These are phyloP conservation scores for Ptychochromis oligacanthus DNA, from an alignment of 2,113 vertebrate genomes.

Conservation along the genomic window DNA sequence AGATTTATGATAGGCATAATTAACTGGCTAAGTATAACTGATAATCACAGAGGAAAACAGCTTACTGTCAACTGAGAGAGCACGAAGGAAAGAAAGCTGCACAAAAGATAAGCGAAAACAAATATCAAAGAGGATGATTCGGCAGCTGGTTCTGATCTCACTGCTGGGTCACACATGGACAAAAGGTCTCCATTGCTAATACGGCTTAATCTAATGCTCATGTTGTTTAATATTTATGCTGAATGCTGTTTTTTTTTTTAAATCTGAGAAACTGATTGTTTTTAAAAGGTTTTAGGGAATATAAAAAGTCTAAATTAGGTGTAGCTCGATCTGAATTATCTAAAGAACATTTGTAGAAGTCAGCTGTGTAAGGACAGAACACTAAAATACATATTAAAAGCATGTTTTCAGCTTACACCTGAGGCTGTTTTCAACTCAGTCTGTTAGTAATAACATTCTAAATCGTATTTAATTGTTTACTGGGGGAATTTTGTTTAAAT, in stretches of 20 bases:
- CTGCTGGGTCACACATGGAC: conserved; percentile 52
- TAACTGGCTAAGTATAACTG: conserved; percentile 32
- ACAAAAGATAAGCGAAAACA: background rate
- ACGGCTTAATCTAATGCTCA: background rate
- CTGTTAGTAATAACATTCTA: background rate
- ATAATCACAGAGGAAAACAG: background rate
- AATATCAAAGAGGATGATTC: conserved; percentile 51
- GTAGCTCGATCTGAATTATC: background rate
- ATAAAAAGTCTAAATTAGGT: background rate
- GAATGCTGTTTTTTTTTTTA: background rate
- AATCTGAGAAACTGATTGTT: background rate
- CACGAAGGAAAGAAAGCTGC: background rate
- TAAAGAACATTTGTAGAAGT: background rate
- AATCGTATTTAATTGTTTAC: background rate
- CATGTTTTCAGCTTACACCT: no score
- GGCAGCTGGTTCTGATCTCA: conserved; percentile 35
- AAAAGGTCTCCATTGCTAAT: conserved; percentile 49
- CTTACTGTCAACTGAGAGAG: background rate
- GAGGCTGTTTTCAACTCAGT: background rate
- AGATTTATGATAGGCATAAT: conserved; percentile 21
- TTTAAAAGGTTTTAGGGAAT: background rate
- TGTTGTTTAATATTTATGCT: background rate
- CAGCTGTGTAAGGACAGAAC: background rate
- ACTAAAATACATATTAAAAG: background rate
- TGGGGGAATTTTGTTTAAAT: background rate